Evolutionary conservation across 2,113 vertebrate species (phyloP).

Genomic region (Lasiurus cinereus): DNA sequence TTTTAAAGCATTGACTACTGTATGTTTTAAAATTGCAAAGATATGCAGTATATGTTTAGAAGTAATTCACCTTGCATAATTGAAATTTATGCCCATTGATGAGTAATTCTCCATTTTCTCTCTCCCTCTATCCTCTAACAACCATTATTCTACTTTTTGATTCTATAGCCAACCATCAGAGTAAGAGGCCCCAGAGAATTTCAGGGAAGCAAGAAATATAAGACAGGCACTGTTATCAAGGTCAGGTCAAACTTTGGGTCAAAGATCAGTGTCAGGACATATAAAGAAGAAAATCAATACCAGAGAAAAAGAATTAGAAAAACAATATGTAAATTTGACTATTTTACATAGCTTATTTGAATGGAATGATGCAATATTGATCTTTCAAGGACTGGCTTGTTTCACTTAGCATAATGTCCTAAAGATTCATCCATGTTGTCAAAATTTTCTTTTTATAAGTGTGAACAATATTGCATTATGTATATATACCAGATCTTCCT

Average conservation of each 20-base stretch:
- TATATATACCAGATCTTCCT: background rate
- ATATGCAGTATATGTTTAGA: background rate
- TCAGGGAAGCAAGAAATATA: background rate
- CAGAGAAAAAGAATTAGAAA: conserved; percentile 33
- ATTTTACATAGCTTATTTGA: background rate
- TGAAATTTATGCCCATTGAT: background rate
- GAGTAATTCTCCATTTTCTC: background rate
- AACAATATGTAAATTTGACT: background rate
- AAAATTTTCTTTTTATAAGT: background rate
- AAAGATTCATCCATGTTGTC: background rate
- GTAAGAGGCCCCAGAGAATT: background rate
- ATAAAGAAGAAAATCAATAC: background rate
- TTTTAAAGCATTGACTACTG: background rate
- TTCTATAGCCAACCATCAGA: background rate
- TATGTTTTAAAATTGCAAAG: too few species aligned
- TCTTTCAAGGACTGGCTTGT: background rate
- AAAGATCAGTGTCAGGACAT: background rate
- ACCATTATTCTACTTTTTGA: background rate
- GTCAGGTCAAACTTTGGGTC: conserved; percentile 41
- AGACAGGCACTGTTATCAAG: background rate
- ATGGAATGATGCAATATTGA: background rate
- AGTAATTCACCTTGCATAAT: background rate
- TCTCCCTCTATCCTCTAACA: background rate
- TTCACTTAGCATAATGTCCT: background rate
- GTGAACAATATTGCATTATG: background rate